Evolutionary conservation across 2,113 vertebrate genomes (phyloP).

Genomic region (Rallus limicola): DNA sequence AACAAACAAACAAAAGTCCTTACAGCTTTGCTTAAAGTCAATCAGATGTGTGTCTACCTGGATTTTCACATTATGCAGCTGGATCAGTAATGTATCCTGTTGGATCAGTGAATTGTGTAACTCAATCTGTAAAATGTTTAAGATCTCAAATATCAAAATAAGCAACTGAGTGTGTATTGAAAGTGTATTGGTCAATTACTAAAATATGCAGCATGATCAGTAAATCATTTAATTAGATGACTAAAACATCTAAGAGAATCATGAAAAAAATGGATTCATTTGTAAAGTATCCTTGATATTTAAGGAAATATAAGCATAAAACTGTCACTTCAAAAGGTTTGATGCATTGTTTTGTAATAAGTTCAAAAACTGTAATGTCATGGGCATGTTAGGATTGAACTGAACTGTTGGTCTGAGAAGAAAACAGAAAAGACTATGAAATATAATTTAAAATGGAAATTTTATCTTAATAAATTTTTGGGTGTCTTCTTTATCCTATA

Average conservation of each 20-base stretch:
- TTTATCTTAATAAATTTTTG: not conserved
- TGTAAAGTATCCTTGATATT: slow-evolving; percentile 25
- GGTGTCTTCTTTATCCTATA: not conserved
- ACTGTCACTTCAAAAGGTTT: not conserved
- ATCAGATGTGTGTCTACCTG: not conserved
- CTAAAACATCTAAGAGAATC: not conserved
- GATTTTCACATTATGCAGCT: not conserved
- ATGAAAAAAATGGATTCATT: not conserved
- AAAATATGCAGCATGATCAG: slow-evolving; percentile 55
- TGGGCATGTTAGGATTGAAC: not conserved
- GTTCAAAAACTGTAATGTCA: not conserved
- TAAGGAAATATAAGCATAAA: not conserved
- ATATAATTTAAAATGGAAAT: not conserved
- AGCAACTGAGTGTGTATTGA: not conserved
- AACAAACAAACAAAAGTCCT: not conserved
- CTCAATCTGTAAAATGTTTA: not conserved
- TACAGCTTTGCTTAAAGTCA: not conserved
- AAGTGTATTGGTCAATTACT: not conserved
- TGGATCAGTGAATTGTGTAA: not conserved
- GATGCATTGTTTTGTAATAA: not conserved
- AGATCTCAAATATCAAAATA: slow-evolving; percentile 22
- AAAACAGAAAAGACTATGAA: not conserved
- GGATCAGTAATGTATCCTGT: not conserved
- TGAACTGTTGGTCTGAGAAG: not conserved
- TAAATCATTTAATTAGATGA: slow-evolving; percentile 14